Evolutionary conservation across 2,113 vertebrate species (phyloP), one percentile per base, ranked within the genome.

Genomic region (Gnathonemus echidnorhynchus): DNA sequence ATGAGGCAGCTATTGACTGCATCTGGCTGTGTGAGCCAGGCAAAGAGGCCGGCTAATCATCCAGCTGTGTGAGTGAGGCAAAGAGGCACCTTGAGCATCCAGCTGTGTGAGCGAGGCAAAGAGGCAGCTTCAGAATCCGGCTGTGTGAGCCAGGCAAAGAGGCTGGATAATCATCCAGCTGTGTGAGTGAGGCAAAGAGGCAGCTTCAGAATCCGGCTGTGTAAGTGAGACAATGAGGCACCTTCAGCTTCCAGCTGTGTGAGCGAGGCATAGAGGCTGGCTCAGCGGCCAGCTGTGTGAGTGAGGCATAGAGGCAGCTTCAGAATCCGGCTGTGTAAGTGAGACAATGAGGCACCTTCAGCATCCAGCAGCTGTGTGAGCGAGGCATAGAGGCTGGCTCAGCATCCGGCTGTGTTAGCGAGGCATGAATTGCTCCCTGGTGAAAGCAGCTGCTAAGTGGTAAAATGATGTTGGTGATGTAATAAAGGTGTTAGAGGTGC

Each of bases 21-120:
- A 53, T 21, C 6, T 4, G 17, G 52, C 52, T 19, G 53, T 58
- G 21, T 24, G 19, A 58, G 5, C 6, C 0, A 58, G 56, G 56
- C 56, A 24, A 8, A 52, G 50, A 52, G 50, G 15, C 50, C 0
- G 0, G 0, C 0, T 52, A 0, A 52, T 0, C 21, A 45, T 86
- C 42, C 8, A 13, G 45, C 21, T 48, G 46, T n/a, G 35, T 56
- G 6, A 56, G 17, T 0, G 53, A 56, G 53, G 53, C 45, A 39
- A 2, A 56, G 3, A 48, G 39, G 15, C 80, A 5, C 5, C 3
- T 11, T 24, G 46, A 31, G n/a, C 11, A 48, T 52, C 39, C 19
- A 3, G 21, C 42, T 46, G 46, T n/a, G 17, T 49, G 80, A 45
- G 8, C 2, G 19, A 39, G 35, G 80, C 39, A 17, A 8, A 84